phyloP scores from a whole-genome alignment of 2,113 vertebrate species.

The Rhineura floridana region DNA sequence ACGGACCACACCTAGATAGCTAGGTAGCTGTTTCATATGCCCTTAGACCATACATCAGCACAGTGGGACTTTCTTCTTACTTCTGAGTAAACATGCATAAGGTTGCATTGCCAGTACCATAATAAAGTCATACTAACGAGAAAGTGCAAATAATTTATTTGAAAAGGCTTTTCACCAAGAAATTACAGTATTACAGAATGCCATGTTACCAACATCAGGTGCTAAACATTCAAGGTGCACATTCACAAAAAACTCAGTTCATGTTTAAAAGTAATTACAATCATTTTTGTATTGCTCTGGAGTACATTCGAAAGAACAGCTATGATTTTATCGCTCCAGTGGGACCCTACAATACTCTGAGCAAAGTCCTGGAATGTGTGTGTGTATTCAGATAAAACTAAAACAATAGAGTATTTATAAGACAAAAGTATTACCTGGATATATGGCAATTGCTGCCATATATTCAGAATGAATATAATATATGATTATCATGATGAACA shows the following conservation, averaged over 20 bases:
- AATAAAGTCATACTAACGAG: neutral
- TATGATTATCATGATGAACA: too few species aligned
- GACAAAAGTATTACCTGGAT: neutral
- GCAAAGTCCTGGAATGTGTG: neutral
- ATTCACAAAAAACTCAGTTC: conserved; percentile 47
- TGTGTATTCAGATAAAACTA: neutral
- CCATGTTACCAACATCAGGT: conserved; percentile 12
- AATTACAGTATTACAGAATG: conserved; percentile 12
- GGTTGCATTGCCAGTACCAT: neutral
- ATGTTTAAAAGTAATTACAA: conserved; percentile 53
- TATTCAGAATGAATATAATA: neutral
- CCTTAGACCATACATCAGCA: too few species aligned
- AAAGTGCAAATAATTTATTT: neutral
- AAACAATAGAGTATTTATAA: neutral
- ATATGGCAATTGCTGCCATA: neutral
- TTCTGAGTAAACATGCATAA: too few species aligned
- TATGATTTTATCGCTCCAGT: conserved; percentile 62
- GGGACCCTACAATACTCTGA: conserved; percentile 51
- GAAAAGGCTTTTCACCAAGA: neutral
- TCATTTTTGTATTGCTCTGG: conserved; percentile 49
- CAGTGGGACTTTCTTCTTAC: too few species aligned
- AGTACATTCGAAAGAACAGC: conserved; percentile 66
- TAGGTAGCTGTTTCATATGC: too few species aligned
- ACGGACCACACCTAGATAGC: too few species aligned
- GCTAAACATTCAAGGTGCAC: conserved; percentile 41